Conservation (phyloP, 2,113 vertebrate species). For the Phylloscopus trochiloides region DNA sequence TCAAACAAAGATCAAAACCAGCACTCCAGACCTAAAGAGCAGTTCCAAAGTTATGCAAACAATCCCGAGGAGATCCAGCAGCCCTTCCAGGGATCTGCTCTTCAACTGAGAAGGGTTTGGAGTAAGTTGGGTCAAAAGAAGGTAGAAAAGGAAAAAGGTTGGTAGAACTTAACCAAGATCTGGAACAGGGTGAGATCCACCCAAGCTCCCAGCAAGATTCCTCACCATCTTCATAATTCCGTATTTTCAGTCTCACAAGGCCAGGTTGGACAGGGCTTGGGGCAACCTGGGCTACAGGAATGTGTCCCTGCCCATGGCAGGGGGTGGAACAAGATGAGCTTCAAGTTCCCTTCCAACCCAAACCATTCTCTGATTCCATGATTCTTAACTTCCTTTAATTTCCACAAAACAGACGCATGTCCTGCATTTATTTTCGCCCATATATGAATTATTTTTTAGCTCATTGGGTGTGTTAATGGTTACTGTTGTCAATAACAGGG, state of each 20-base stretch:
- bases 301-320: neutral
- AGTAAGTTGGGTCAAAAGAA: neutral
- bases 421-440: neutral
- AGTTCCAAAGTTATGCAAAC: neutral
- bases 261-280: neutral
- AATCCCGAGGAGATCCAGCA: neutral
- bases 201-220: accelerated
- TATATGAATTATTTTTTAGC: neutral
- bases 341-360: neutral
- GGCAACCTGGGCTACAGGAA: neutral
- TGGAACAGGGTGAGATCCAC: neutral
- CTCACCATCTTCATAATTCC: neutral
- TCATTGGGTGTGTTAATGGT: neutral
- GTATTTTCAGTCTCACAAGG: neutral
- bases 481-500: neutral
- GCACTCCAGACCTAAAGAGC: neutral
- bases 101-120: neutral
- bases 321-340: neutral
- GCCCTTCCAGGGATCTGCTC: neutral
- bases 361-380: neutral
- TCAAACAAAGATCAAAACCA: constrained; percentile 10
- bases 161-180: neutral
- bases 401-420: accelerated
- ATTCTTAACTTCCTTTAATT: neutral
- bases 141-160: neutral